phyloP scores from a whole-genome alignment of 2,888 invertebrate species.

The Pristionchus japonicus region DNA sequence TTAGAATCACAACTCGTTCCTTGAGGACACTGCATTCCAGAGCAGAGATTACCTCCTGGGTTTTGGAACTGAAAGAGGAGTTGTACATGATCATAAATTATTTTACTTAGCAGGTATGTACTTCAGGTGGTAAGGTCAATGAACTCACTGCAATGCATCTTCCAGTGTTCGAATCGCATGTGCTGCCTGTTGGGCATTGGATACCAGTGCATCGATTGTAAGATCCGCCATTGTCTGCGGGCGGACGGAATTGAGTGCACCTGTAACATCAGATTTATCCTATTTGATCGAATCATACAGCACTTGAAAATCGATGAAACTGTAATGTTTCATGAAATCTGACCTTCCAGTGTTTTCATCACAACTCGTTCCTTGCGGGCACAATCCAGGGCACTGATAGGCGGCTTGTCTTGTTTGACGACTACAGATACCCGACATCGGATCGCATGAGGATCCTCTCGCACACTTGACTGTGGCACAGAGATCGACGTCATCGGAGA shows the following conservation, averaged over 20 bases:
- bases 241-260: conserved; percentile 46
- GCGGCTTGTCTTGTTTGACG: not conserved
- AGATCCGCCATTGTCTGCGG: conserved; percentile 31
- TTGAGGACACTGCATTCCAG: conserved; percentile 3
- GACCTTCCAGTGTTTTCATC: conserved; percentile 47
- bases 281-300: not conserved
- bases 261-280: not conserved
- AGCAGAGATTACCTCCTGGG: not conserved
- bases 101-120: too few species aligned
- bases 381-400: not conserved
- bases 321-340: not conserved
- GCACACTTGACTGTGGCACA: conserved; percentile 7
- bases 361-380: conserved; percentile 44
- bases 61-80: conserved; percentile 17
- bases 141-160: not conserved
- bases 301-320: not conserved
- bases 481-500: conserved; percentile 20
- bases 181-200: conserved; percentile 22
- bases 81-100: too few species aligned
- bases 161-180: conserved; percentile 43
- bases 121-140: not conserved
- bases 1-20: conserved; percentile 45
- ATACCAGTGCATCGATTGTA: not conserved
- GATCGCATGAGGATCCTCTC: conserved; percentile 27
- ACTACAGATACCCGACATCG: conserved; percentile 1